Conservation (phyloP, 2,113 vertebrate genomes). For the Elgaria multicarinata region DNA sequence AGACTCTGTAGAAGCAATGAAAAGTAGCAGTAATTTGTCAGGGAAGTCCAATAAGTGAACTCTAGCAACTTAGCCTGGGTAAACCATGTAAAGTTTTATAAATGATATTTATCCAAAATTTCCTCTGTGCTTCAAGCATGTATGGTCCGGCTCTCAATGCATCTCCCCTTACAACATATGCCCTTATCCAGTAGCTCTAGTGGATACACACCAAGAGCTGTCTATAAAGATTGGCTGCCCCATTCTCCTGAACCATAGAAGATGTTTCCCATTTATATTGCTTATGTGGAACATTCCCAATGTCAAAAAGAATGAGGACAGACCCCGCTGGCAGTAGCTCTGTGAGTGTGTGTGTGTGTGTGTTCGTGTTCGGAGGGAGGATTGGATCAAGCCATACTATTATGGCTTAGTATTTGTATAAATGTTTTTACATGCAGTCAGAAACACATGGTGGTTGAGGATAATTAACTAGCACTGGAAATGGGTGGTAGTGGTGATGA, state of each 20-base stretch:
- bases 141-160: background rate
- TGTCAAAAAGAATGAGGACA: background rate
- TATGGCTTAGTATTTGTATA: background rate
- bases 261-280: background rate
- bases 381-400: background rate
- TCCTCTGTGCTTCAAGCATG: background rate
- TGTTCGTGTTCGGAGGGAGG: too few species aligned
- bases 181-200: background rate
- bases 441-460: accelerated
- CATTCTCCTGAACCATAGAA: background rate
- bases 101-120: background rate
- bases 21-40: background rate
- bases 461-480: background rate
- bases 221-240: background rate
- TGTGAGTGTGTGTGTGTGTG: background rate
- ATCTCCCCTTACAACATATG: background rate
- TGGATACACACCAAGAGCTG: background rate
- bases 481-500: background rate
- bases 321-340: background rate
- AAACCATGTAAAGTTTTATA: background rate
- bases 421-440: accelerated
- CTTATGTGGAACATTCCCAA: background rate
- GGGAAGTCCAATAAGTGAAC: background rate
- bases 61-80: background rate
- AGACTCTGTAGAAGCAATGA: conserved; percentile 5